Evolutionary conservation across 2,113 vertebrate genomes (phyloP).

Genomic region (Pycnonotus jocosus): DNA sequence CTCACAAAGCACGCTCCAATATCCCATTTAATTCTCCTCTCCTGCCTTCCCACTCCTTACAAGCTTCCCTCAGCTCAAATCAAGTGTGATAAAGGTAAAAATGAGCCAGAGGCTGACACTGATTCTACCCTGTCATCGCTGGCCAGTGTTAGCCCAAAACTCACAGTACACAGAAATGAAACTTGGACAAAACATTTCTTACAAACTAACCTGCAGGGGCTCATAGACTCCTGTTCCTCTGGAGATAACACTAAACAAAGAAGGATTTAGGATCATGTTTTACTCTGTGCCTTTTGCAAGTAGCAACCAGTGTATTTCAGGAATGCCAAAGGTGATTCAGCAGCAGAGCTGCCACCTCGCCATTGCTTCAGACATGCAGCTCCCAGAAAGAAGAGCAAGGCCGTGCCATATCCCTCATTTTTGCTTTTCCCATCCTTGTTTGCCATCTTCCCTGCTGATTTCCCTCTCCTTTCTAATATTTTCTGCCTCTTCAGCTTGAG

Average conservation of each 20-base stretch:
- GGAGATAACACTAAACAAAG: background rate
- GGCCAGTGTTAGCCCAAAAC: background rate
- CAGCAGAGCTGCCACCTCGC: background rate
- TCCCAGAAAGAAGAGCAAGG: background rate
- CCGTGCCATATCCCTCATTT: background rate
- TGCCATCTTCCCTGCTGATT: background rate
- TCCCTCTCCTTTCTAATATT: background rate
- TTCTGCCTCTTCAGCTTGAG: background rate
- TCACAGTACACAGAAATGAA: background rate
- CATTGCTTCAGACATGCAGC: rapidly evolving
- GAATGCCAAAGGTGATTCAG: background rate
- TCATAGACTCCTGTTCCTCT: rapidly evolving
- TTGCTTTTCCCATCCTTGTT: background rate
- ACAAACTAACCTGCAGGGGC: background rate
- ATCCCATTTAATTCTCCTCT: background rate
- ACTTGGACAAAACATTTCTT: background rate
- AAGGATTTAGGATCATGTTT: background rate
- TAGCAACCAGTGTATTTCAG: background rate
- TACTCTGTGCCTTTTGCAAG: background rate
- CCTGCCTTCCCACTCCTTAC: background rate
- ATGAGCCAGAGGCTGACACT: background rate
- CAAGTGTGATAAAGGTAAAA: background rate
- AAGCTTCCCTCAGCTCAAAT: background rate
- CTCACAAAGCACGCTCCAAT: background rate
- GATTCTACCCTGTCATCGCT: rapidly evolving